These are phyloP conservation scores for Pseudomyrmex pallidus DNA, from an alignment of 1,140 invertebrate genomes.

Conservation along the genomic window DNA sequence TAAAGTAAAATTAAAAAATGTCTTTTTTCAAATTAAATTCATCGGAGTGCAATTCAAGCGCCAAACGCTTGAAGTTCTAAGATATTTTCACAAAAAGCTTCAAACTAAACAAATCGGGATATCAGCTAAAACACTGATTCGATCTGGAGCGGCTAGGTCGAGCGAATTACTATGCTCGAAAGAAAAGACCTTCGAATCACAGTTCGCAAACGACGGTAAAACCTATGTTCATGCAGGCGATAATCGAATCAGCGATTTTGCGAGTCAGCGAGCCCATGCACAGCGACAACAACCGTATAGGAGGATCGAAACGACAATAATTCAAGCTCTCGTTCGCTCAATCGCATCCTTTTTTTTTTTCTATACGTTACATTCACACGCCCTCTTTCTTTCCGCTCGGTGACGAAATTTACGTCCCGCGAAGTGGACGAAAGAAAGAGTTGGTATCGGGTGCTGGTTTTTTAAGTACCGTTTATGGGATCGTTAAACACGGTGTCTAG, in stretches of 20 bases:
- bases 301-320: slow-evolving; percentile 18
- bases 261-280: slow-evolving; percentile 24
- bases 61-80: background rate
- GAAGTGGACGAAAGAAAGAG: slow-evolving; percentile 6
- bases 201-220: background rate
- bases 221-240: slow-evolving; percentile 15
- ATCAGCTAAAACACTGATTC: background rate
- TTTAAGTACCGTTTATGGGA: slow-evolving; percentile 57
- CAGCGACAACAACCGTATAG: background rate
- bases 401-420: slow-evolving; percentile 7
- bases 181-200: slow-evolving; percentile 15
- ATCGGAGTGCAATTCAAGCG: background rate
- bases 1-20: background rate
- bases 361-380: background rate
- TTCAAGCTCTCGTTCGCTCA: slow-evolving; percentile 18
- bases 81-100: background rate
- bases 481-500: slow-evolving; percentile 50
- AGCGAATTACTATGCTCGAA: slow-evolving; percentile 3
- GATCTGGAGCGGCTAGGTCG: background rate
- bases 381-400: slow-evolving; percentile 13
- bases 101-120: background rate
- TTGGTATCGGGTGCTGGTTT: slow-evolving; percentile 3
- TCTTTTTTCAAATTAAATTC: background rate
- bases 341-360: slow-evolving; percentile 28
- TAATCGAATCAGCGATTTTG: slow-evolving; percentile 65